Conservation (phyloP, 2,113 vertebrate genomes). For the Copsychus sechellarum region DNA sequence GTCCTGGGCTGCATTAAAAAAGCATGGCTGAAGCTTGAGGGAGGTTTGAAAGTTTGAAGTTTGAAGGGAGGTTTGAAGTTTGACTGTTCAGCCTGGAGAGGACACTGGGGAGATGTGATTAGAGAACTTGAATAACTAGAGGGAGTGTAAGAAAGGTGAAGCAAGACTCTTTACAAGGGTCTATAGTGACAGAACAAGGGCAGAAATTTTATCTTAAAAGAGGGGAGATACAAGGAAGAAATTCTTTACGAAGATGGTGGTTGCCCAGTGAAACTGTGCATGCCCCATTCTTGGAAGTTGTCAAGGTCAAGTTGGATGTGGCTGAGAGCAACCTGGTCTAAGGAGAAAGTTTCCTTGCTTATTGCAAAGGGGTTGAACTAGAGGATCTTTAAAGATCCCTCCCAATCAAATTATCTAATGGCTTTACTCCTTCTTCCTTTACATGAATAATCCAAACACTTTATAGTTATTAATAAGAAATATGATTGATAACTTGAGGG, state of each 20-base stretch:
- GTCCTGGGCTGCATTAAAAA: not conserved
- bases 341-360: not conserved
- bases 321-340: not conserved
- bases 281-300: not conserved
- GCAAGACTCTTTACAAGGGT: not conserved
- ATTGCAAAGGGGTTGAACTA: not conserved
- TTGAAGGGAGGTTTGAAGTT: too few species aligned
- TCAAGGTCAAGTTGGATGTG: not conserved
- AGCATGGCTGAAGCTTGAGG: not conserved
- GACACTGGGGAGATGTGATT: accelerated
- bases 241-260: not conserved
- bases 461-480: not conserved
- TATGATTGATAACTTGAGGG: not conserved
- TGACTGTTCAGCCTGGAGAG: not conserved
- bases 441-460: not conserved
- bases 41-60: too few species aligned
- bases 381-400: not conserved
- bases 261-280: not conserved
- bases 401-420: not conserved
- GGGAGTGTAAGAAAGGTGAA: not conserved
- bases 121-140: not conserved
- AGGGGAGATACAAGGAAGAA: not conserved
- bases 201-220: not conserved
- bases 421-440: not conserved
- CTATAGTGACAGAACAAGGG: not conserved